Percentiles rank a stretch among this genome's conserved stretches.
phyloP scores from a whole-genome alignment of 2,888 invertebrate genomes.

The Gibbula magus region DNA sequence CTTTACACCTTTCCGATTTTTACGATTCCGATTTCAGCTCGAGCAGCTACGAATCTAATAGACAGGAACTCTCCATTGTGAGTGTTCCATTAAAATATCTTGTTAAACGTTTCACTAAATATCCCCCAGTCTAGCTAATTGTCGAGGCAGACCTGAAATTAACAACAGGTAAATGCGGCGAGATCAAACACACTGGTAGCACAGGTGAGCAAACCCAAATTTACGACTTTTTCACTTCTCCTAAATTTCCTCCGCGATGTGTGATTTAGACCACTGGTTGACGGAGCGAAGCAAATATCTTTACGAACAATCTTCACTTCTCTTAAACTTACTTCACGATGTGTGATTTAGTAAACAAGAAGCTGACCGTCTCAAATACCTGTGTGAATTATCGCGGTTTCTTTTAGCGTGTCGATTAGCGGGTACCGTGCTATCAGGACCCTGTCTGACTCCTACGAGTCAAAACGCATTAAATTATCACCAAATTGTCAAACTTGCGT shows the following conservation, averaged over 20 bases:
- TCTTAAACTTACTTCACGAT: too few species aligned
- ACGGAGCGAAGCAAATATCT: too few species aligned
- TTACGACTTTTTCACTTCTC: neutral
- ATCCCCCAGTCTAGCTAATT: neutral
- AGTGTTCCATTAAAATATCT: neutral
- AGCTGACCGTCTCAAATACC: too few species aligned
- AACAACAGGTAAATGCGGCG: neutral
- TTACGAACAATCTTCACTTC: too few species aligned
- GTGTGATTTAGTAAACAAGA: too few species aligned
- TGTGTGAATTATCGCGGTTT: too few species aligned
- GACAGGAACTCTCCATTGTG: neutral
- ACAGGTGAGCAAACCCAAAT: slow-evolving; percentile 2
- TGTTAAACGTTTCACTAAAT: neutral
- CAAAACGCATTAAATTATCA: too few species aligned
- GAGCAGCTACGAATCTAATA: neutral
- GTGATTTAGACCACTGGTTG: neutral
- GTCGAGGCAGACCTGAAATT: neutral
- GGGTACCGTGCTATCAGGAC: too few species aligned
- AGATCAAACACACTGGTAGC: neutral
- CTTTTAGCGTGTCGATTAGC: too few species aligned
- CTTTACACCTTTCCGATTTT: neutral
- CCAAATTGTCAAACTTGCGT: too few species aligned
- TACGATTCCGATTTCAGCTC: neutral
- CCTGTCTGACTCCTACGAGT: too few species aligned
- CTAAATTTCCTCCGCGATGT: neutral